These are phyloP conservation scores for Pithys albifrons DNA, from an alignment of 2,113 vertebrate species.

Conservation along the genomic window DNA sequence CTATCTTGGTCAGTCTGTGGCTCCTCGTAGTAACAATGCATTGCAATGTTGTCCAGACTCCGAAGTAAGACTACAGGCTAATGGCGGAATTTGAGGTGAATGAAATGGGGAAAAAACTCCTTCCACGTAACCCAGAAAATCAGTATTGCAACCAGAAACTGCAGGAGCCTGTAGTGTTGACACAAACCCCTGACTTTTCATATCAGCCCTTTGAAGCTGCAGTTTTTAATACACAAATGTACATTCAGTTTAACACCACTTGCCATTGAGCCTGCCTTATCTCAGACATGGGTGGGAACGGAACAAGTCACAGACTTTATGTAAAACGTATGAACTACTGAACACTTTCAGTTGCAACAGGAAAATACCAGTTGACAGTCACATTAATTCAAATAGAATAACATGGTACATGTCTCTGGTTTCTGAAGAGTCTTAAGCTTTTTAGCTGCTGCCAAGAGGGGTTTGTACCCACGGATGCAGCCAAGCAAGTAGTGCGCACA, in stretches of 20 bases:
- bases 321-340: slow-evolving; percentile 17
- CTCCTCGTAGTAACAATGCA: neutral
- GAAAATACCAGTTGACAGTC: neutral
- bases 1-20: neutral
- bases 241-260: neutral
- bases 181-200: neutral
- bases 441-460: neutral
- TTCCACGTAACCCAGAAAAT: neutral
- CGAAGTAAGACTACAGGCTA: neutral
- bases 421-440: neutral
- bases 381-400: neutral
- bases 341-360: neutral
- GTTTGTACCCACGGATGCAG: neutral
- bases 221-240: neutral
- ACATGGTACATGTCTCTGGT: neutral
- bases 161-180: neutral
- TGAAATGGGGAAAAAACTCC: neutral
- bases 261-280: neutral
- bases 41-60: neutral
- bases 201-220: neutral
- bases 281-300: neutral
- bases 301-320: neutral
- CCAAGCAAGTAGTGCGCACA: neutral
- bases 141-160: neutral
- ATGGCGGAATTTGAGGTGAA: neutral